Conservation (phyloP, 2,113 vertebrate genomes). For the Phylloscopus trochiloides region DNA sequence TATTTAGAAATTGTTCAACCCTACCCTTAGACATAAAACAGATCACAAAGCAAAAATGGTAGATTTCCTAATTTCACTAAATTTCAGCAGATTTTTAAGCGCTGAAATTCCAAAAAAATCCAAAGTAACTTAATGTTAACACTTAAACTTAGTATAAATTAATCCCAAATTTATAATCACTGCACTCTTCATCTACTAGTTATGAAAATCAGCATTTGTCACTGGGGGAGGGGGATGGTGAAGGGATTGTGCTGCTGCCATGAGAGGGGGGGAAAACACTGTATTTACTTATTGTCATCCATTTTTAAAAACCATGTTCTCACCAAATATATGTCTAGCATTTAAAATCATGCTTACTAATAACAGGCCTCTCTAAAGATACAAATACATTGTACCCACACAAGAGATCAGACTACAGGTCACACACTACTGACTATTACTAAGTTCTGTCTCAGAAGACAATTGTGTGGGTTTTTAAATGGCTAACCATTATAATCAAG, state of each 20-base stretch:
- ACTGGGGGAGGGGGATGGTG: rapidly evolving
- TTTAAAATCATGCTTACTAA: background rate
- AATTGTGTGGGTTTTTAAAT: background rate
- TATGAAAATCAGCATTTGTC: background rate
- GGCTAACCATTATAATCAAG: background rate
- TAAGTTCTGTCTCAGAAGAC: background rate
- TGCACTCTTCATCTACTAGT: background rate
- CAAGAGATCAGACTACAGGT: background rate
- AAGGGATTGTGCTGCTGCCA: background rate
- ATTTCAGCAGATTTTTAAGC: background rate
- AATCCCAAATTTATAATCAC: background rate
- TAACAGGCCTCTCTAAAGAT: background rate
- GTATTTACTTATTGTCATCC: background rate
- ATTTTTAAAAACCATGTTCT: background rate
- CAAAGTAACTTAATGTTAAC: background rate
- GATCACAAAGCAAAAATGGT: background rate
- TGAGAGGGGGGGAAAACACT: background rate
- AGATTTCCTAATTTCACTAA: background rate
- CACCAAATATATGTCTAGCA: background rate
- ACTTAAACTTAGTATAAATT: background rate
- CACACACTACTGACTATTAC: background rate
- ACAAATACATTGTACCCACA: background rate
- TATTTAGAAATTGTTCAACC: background rate
- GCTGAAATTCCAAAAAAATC: background rate
- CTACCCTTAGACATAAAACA: background rate